Evolutionary conservation across 2,888 invertebrate genomes (phyloP).

Genomic region (Allacma fusca): DNA sequence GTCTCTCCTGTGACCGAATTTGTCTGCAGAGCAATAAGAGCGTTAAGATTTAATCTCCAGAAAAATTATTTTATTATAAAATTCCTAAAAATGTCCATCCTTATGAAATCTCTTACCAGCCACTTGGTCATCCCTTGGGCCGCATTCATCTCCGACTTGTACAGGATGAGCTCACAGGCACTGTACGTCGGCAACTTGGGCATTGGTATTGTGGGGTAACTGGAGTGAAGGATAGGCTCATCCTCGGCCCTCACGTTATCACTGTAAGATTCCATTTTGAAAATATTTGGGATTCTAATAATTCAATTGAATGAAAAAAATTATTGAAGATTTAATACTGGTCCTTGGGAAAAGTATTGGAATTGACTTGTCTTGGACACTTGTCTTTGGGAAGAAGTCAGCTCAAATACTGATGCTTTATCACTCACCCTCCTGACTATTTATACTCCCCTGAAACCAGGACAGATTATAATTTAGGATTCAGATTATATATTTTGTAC

Average conservation of each 20-base stretch:
- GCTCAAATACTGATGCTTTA: too few relatives aligned
- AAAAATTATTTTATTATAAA: neutral
- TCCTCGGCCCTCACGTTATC: conserved; percentile 25
- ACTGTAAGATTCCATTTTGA: conserved; percentile 37
- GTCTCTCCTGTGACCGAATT: conserved; percentile 54
- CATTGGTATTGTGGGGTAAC: conserved; percentile 52
- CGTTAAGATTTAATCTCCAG: neutral
- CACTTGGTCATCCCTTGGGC: conserved; percentile 50
- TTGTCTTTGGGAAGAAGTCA: too few relatives aligned
- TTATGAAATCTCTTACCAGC: conserved; percentile 50
- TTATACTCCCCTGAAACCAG: too few relatives aligned
- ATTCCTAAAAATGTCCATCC: neutral
- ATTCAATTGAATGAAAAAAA: too few relatives aligned
- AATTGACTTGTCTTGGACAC: too few relatives aligned
- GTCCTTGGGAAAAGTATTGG: too few relatives aligned
- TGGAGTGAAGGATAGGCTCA: conserved; percentile 50
- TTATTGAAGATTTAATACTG: too few relatives aligned
- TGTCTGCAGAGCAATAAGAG: conserved; percentile 49
- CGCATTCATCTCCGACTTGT: conserved; percentile 51
- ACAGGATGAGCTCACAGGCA: conserved; percentile 50
- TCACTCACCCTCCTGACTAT: too few relatives aligned
- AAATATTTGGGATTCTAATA: conserved; percentile 2
- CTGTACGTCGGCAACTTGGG: conserved; percentile 51
- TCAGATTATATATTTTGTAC: too few relatives aligned
- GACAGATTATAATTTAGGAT: too few relatives aligned